Conservation (phyloP, 2,797 vertebrate species). For the Peromyscus aztecus region DNA sequence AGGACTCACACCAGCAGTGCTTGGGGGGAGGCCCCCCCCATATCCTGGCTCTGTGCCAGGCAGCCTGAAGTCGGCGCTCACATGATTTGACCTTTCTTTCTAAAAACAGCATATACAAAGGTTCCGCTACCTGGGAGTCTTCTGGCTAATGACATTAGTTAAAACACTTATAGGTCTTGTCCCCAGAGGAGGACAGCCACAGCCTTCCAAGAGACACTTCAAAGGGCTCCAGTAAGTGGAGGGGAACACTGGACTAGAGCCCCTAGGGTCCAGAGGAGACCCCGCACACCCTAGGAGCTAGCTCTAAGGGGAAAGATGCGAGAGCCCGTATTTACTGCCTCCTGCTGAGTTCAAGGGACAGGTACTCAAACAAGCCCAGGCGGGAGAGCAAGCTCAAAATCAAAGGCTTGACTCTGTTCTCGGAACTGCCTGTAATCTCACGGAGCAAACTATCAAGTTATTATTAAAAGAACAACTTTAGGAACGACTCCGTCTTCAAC, state of each 20-base stretch:
- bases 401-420: constrained; percentile 41
- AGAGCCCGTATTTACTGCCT: not conserved
- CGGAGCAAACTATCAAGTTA: not conserved
- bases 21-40: rapidly evolving
- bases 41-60: not conserved
- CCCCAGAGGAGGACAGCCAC: not conserved
- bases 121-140: not conserved
- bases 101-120: not conserved
- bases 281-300: not conserved
- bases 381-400: not conserved
- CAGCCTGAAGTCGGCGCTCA: not conserved
- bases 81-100: not conserved
- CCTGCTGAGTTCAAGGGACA: constrained; percentile 54
- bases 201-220: not conserved
- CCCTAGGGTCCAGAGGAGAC: not conserved
- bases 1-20: not conserved
- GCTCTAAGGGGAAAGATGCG: not conserved
- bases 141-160: constrained; percentile 47
- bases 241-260: not conserved
- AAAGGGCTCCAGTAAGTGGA: not conserved
- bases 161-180: constrained; percentile 1
- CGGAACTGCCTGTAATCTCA: constrained; percentile 30
- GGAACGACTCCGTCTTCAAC: not conserved
- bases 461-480: constrained; percentile 39
- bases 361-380: not conserved